Evolutionary conservation across 1,140 invertebrate species (phyloP).

Genomic region (Frieseomelitta varia): DNA sequence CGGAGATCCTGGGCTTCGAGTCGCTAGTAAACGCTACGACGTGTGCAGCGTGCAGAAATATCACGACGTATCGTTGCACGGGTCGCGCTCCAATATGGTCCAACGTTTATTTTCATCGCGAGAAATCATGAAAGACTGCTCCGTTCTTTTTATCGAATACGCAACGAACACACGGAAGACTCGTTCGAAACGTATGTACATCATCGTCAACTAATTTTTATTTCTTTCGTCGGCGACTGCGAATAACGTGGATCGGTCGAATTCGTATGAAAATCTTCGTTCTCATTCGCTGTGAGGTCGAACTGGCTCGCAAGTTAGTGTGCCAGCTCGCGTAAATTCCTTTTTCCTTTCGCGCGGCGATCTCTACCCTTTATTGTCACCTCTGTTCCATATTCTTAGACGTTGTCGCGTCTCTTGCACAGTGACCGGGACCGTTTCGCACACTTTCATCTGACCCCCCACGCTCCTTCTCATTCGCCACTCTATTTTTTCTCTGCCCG

Average conservation of each 20-base stretch:
- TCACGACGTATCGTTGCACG: constrained; percentile 49
- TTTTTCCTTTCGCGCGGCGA: constrained; percentile 27
- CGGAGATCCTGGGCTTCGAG: constrained; percentile 42
- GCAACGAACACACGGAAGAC: not conserved
- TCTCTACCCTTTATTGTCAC: constrained; percentile 40
- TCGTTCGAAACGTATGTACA: not conserved
- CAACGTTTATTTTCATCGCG: constrained; percentile 75
- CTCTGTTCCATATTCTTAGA: constrained; percentile 33
- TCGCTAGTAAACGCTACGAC: constrained; percentile 30
- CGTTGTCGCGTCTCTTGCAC: constrained; percentile 9
- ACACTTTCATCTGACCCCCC: constrained; percentile 35
- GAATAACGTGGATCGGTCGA: not conserved
- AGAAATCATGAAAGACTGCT: constrained; percentile 70
- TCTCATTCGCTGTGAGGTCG: not conserved
- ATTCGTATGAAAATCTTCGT: too few species aligned
- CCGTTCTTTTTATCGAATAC: not conserved
- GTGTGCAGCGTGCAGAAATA: constrained; percentile 68
- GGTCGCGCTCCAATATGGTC: constrained; percentile 57
- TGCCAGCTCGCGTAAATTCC: constrained; percentile 2
- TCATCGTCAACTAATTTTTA: not conserved
- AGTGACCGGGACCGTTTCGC: constrained; percentile 52
- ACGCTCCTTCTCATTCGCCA: constrained; percentile 45
- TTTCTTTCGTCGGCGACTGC: too few species aligned
- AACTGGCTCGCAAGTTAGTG: not conserved
- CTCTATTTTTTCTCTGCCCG: constrained; percentile 24